phyloP scores from a whole-genome alignment of 1,140 invertebrate species.

The Dendrolimus punctatus region DNA sequence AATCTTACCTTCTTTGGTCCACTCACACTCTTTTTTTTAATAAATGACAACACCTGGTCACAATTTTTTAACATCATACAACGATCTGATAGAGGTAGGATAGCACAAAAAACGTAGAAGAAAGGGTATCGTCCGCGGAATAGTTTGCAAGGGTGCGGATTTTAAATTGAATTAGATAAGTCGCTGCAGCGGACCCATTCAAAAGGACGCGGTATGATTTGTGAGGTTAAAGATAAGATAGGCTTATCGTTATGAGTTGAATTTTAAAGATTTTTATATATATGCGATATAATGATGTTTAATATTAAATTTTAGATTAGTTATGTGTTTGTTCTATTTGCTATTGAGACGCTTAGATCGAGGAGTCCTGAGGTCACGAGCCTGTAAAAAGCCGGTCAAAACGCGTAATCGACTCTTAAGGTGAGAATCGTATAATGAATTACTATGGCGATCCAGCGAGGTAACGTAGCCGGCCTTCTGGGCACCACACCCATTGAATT shows the following conservation, averaged over 20 bases:
- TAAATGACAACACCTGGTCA: conserved; percentile 39
- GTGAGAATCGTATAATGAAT: no score
- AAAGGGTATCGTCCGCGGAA: conserved; percentile 16
- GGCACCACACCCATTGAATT: no score
- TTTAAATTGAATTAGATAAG: conserved; percentile 36
- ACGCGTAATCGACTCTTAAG: no score
- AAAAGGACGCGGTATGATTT: conserved; percentile 28
- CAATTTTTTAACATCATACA: conserved; percentile 43
- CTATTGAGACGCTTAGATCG: no score
- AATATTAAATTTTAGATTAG: neutral
- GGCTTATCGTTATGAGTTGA: conserved; percentile 15
- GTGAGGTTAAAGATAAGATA: conserved; percentile 32
- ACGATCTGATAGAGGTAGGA: conserved; percentile 35
- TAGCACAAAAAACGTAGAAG: conserved; percentile 35
- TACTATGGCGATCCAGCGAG: no score
- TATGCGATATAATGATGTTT: neutral
- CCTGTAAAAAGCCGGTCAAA: no score
- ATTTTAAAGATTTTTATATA: conserved; percentile 3
- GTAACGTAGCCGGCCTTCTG: no score
- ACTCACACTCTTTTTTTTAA: conserved; percentile 31
- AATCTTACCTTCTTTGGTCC: neutral
- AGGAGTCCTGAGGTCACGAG: no score
- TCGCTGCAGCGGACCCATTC: conserved; percentile 16
- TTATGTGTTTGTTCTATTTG: no score
- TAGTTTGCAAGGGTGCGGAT: conserved; percentile 22